Conservation (phyloP, 2,888 invertebrate genomes). For the Physocephala rufipes region DNA sequence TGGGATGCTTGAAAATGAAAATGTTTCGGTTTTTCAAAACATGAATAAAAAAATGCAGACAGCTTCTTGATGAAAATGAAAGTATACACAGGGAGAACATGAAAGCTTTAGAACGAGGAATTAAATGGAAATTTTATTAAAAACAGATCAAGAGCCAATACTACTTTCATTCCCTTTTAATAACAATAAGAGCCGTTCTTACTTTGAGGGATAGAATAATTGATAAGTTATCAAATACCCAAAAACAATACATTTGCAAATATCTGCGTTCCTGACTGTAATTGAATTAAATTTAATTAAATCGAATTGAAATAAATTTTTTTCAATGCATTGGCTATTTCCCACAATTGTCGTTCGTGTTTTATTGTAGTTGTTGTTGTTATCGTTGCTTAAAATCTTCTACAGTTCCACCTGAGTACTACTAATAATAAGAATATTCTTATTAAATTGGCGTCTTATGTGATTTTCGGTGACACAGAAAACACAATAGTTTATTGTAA, state of each 20-base stretch:
- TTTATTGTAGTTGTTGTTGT: constrained; percentile 13
- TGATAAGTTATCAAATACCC: too few relatives aligned
- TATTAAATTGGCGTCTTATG: constrained; percentile 60
- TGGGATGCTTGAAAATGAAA: too few relatives aligned
- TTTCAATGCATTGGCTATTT: background rate
- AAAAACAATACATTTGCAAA: too few relatives aligned
- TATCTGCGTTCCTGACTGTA: background rate
- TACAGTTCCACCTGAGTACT: constrained; percentile 42
- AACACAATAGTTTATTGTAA: constrained; percentile 62
- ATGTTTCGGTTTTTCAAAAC: too few relatives aligned
- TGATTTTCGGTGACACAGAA: constrained; percentile 64
- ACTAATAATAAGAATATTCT: constrained; percentile 36
- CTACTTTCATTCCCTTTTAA: too few relatives aligned
- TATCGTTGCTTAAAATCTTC: background rate
- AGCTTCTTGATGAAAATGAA: background rate
- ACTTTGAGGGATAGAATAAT: too few relatives aligned
- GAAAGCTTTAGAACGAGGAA: background rate
- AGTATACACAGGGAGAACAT: too few relatives aligned
- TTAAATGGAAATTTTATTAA: background rate
- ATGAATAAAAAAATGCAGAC: too few relatives aligned
- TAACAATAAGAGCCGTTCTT: too few relatives aligned
- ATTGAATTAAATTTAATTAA: background rate
- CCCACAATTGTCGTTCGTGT: background rate
- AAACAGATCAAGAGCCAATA: background rate
- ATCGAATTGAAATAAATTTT: constrained; percentile 21